phyloP scores from a whole-genome alignment of 1,140 invertebrate genomes.

The Dendrolimus kikuchii region DNA sequence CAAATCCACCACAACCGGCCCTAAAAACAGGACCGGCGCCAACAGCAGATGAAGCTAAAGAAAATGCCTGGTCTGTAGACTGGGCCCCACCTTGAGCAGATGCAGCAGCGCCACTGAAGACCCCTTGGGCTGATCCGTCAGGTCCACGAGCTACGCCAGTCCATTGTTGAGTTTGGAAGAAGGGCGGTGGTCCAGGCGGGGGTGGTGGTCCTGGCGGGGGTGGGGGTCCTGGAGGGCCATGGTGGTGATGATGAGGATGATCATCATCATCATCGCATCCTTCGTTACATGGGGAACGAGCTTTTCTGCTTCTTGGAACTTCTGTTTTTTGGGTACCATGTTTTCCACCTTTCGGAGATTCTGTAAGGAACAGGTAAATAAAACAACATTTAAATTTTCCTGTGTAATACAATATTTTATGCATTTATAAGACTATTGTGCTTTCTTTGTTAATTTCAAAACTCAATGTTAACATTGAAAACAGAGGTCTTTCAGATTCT shows the following conservation, averaged over 20 bases:
- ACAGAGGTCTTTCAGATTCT: not conserved
- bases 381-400: too few relatives aligned
- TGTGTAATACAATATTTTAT: too few relatives aligned
- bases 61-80: not conserved
- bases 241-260: constrained; percentile 7
- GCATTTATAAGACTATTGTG: too few relatives aligned
- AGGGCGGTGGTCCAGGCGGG: constrained; percentile 28
- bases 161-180: constrained; percentile 49
- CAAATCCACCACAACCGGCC: too few relatives aligned
- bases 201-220: constrained; percentile 23
- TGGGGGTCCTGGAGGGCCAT: constrained; percentile 19
- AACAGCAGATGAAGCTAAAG: constrained; percentile 34
- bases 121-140: constrained; percentile 30
- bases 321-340: constrained; percentile 14
- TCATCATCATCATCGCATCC: constrained; percentile 12
- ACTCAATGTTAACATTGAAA: too few relatives aligned
- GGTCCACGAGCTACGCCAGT: constrained; percentile 30
- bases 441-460: too few relatives aligned
- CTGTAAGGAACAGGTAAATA: too few relatives aligned
- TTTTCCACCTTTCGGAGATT: too few relatives aligned
- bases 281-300: constrained; percentile 29
- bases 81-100: constrained; percentile 23
- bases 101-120: constrained; percentile 51
- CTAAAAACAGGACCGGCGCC: constrained; percentile 17
- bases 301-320: constrained; percentile 18